A percentile compares a stretch with the other conserved stretches of the same genome.
These are phyloP conservation scores for Bugula neritina DNA, from an alignment of 2,888 invertebrate species.

Conservation along the genomic window DNA sequence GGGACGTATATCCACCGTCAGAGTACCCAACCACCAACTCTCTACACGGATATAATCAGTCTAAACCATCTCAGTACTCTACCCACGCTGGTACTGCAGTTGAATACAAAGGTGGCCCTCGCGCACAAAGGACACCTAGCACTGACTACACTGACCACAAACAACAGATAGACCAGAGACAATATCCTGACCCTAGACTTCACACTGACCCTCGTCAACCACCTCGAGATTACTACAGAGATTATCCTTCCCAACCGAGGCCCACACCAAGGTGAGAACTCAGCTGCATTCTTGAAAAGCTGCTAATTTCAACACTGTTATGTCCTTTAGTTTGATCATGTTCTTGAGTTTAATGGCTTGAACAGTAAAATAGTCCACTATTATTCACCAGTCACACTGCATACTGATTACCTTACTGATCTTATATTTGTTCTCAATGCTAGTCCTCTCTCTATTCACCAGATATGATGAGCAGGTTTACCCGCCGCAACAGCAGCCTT, in stretches of 20 bases:
- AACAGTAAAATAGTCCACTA: too few relatives aligned
- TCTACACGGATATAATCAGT: neutral
- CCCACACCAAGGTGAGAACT: too few relatives aligned
- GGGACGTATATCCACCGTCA: conserved; percentile 7
- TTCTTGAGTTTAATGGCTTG: too few relatives aligned
- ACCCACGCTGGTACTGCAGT: neutral
- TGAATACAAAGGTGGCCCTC: neutral
- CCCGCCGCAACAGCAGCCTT: neutral
- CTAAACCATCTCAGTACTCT: neutral
- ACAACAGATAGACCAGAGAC: neutral
- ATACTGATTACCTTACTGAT: too few relatives aligned
- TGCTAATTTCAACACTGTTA: too few relatives aligned
- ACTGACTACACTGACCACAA: neutral
- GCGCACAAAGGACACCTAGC: neutral
- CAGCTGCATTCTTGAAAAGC: too few relatives aligned
- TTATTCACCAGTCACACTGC: too few relatives aligned
- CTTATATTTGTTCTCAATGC: too few relatives aligned
- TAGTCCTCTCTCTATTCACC: neutral
- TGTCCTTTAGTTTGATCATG: too few relatives aligned
- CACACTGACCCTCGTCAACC: too few relatives aligned
- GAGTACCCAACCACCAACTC: conserved; percentile 17
- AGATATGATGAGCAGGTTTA: conserved; percentile 16
- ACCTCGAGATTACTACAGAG: neutral
- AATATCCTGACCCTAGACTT: too few relatives aligned
- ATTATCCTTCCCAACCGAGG: conserved; percentile 7